A percentile compares a stretch with the other conserved stretches of the same genome.
Conservation (phyloP, 1,140 invertebrate species). For the Agrypnia vestita region DNA sequence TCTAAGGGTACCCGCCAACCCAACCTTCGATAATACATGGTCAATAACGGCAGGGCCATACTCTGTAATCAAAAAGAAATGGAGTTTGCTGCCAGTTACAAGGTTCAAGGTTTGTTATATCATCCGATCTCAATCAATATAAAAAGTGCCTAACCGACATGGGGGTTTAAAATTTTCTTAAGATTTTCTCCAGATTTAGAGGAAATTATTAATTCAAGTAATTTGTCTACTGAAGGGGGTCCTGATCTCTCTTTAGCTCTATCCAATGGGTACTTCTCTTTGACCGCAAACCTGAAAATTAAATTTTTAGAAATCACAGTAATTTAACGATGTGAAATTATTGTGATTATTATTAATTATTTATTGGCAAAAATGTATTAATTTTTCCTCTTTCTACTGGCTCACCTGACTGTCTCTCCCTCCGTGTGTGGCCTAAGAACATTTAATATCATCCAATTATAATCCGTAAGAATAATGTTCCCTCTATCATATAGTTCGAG, state of each 20-base stretch:
- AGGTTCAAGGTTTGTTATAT: too few relatives aligned
- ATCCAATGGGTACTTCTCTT: constrained; percentile 91
- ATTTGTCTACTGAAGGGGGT: constrained; percentile 67
- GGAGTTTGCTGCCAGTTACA: neutral
- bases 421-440: constrained; percentile 94
- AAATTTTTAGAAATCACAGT: constrained; percentile 30
- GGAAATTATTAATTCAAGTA: constrained; percentile 76
- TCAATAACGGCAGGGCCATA: constrained; percentile 94
- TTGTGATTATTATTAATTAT: too few relatives aligned
- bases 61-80: constrained; percentile 71
- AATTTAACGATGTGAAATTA: too few relatives aligned
- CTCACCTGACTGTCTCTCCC: constrained; percentile 88
- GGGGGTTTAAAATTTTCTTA: constrained; percentile 89
- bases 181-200: constrained; percentile 85
- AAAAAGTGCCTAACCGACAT: constrained; percentile 75
- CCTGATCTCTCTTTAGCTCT: constrained; percentile 78
- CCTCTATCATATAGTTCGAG: constrained; percentile 97
- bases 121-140: neutral
- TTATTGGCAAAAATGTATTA: too few relatives aligned
- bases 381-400: too few relatives aligned
- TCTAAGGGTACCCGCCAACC: constrained; percentile 76
- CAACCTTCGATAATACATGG: constrained; percentile 84
- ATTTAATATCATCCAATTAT: constrained; percentile 93
- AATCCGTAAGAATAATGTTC: constrained; percentile 96
- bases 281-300: constrained; percentile 85